Conservation (phyloP, 1,140 invertebrate species). For the Drosophila carrolli region DNA sequence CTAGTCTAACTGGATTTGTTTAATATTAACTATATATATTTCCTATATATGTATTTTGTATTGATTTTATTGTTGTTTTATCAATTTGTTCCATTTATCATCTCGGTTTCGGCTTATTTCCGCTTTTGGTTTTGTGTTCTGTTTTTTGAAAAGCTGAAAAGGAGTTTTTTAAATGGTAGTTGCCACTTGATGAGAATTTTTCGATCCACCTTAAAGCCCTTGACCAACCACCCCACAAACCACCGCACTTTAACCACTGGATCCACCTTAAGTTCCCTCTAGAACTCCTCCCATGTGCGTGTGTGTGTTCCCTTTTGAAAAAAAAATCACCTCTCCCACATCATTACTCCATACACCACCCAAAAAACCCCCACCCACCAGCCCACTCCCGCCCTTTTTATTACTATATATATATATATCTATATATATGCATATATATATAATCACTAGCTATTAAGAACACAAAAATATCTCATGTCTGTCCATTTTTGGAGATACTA, state of each 20-base stretch:
- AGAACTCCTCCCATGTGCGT: slow-evolving; percentile 31
- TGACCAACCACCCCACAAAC: slow-evolving; percentile 23
- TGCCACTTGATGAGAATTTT: slow-evolving; percentile 26
- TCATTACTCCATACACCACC: slow-evolving; percentile 18
- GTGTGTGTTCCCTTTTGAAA: slow-evolving; percentile 28
- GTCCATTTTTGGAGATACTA: slow-evolving; percentile 73
- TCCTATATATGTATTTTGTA: slow-evolving; percentile 11
- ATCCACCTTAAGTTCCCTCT: slow-evolving; percentile 13
- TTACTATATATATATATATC: slow-evolving; percentile 15
- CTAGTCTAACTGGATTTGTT: slow-evolving; percentile 26
- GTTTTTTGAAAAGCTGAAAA: slow-evolving; percentile 31
- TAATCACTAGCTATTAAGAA: slow-evolving; percentile 67
- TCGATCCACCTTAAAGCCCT: slow-evolving; percentile 9
- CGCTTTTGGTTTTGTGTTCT: slow-evolving; percentile 37
- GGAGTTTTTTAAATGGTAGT: slow-evolving; percentile 38
- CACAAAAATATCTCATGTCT: slow-evolving; percentile 60
- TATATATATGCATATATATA: slow-evolving; percentile 18
- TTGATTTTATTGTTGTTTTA: slow-evolving; percentile 3
- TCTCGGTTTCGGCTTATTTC: slow-evolving; percentile 40
- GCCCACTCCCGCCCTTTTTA: slow-evolving; percentile 3
- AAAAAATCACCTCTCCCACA: slow-evolving; percentile 15
- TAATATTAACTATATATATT: background rate
- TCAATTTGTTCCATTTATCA: slow-evolving; percentile 25
- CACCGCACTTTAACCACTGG: slow-evolving; percentile 24
- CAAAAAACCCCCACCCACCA: background rate